Conservation (phyloP, 2,888 invertebrate genomes). For the Shargacucullia verbasci region DNA sequence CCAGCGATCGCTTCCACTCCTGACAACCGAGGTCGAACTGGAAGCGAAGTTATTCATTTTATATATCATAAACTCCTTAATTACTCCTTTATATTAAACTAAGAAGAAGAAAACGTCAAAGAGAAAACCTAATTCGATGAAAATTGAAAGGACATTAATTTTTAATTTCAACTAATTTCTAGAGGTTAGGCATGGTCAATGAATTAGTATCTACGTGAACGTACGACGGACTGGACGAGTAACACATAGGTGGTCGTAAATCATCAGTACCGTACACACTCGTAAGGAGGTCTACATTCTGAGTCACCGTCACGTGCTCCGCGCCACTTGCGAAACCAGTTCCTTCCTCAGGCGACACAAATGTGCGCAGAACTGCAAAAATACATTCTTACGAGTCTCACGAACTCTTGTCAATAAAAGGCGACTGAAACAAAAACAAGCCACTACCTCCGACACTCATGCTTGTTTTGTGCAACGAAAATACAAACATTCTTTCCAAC, state of each 20-base stretch:
- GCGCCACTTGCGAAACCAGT: conserved; percentile 29
- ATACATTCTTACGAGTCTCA: conserved; percentile 22
- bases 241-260: conserved; percentile 1
- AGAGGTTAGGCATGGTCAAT: too few species aligned
- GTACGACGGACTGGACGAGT: conserved; percentile 5
- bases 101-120: too few species aligned
- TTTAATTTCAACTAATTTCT: too few species aligned
- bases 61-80: too few species aligned
- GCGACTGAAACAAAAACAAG: conserved; percentile 7
- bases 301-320: conserved; percentile 28
- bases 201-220: too few species aligned
- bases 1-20: conserved; percentile 90
- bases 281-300: not conserved
- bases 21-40: conserved; percentile 91
- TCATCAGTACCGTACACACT: too few species aligned
- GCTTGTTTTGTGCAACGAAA: not conserved
- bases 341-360: conserved; percentile 25
- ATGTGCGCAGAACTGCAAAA: conserved; percentile 18
- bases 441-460: not conserved
- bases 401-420: conserved; percentile 38
- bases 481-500: conserved; percentile 7
- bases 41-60: conserved; percentile 41
- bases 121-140: too few species aligned
- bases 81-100: too few species aligned
- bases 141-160: too few species aligned